Conservation (phyloP, 2,797 vertebrate species). For the Acanthurus leucopareius region DNA sequence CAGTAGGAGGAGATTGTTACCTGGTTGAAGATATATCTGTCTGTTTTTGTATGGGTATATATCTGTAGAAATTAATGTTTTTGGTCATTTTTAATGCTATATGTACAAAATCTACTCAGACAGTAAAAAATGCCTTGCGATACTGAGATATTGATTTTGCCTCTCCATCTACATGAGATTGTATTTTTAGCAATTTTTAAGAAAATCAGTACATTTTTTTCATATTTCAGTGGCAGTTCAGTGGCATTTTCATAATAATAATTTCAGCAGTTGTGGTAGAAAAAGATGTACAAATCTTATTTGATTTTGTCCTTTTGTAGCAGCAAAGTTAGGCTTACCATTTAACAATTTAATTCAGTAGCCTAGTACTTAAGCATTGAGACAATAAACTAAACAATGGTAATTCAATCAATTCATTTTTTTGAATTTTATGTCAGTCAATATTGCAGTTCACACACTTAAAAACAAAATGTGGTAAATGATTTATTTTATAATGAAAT, state of each 20-base stretch:
- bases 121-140: no score
- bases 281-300: background rate
- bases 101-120: no score
- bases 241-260: background rate
- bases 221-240: background rate
- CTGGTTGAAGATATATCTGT: background rate
- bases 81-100: no score
- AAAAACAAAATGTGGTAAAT: background rate
- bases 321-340: background rate
- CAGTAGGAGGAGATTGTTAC: background rate
- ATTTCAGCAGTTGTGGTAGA: background rate
- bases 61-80: no score
- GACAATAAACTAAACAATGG: background rate
- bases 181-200: no score
- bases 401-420: background rate
- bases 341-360: background rate
- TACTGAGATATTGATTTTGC: no score
- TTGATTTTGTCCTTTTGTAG: background rate
- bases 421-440: no score
- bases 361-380: background rate
- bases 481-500: constrained; percentile 1
- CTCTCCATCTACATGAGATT: no score
- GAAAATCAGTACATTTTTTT: no score
- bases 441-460: background rate
- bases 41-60: no score